Percentiles rank a stretch among this genome's conserved stretches.
Evolutionary conservation across 2,888 invertebrate species (phyloP).

Genomic region (Phalangium opilio): DNA sequence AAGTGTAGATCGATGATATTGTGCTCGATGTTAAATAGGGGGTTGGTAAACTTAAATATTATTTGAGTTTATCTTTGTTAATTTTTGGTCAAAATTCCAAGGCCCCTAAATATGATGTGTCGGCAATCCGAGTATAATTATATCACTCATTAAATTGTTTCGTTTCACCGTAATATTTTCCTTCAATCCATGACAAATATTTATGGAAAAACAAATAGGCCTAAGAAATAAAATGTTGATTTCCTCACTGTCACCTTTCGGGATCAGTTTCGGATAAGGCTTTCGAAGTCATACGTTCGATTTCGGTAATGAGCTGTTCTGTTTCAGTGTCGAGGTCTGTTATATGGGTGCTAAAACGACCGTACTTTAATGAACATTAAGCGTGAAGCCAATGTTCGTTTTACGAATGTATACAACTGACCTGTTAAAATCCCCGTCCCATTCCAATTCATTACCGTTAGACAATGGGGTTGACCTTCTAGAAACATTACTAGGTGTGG

Average conservation of each 20-base stretch:
- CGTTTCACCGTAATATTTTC: no score
- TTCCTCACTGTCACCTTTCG: conserved; percentile 9
- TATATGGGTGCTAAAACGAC: conserved; percentile 10
- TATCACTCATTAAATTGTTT: no score
- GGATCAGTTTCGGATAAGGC: conserved; percentile 44
- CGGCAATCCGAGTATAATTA: no score
- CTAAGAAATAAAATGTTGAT: neutral
- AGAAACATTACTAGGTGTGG: conserved; percentile 14
- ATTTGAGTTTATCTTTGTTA: no score
- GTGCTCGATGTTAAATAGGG: no score
- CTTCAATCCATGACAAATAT: no score
- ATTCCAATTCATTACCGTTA: conserved; percentile 37
- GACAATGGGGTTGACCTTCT: conserved; percentile 43
- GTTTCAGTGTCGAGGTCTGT: conserved; percentile 44
- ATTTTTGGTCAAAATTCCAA: no score
- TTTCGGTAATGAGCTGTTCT: conserved; percentile 47
- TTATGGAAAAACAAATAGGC: no score
- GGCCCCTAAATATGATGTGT: no score
- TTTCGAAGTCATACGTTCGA: conserved; percentile 47
- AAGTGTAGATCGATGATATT: no score
- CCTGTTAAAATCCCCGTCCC: conserved; percentile 36
- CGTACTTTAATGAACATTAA: neutral
- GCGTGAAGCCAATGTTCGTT: neutral
- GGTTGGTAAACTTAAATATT: no score
- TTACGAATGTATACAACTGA: conserved; percentile 2